Evolutionary conservation across 1,140 invertebrate genomes (phyloP).

Genomic region (Rhizoglyphus robini): DNA sequence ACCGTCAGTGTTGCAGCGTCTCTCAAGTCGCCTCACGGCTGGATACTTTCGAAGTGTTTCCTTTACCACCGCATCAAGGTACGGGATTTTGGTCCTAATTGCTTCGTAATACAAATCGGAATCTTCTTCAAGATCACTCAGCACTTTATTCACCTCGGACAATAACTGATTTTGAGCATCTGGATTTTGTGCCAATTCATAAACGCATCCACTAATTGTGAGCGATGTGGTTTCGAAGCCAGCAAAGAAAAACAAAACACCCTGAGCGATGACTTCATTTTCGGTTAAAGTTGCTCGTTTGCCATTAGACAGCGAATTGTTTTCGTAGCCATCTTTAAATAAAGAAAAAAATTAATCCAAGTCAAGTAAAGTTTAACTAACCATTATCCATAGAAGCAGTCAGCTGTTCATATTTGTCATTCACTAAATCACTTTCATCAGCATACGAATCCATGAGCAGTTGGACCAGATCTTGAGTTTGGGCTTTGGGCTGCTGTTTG

Average conservation of each 20-base stretch:
- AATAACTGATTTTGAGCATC: too few species aligned
- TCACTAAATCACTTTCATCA: not conserved
- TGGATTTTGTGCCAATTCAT: too few species aligned
- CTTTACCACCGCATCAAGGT: constrained; percentile 65
- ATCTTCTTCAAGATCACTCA: too few species aligned
- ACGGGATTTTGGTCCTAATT: constrained; percentile 53
- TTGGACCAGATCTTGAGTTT: not conserved
- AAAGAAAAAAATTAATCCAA: not conserved
- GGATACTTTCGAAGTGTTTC: constrained; percentile 69
- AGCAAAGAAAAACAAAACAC: too few species aligned
- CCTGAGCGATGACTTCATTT: not conserved
- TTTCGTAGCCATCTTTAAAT: not conserved
- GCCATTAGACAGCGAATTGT: not conserved
- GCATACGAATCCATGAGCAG: not conserved
- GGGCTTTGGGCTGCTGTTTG: not conserved
- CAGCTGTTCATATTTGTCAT: not conserved
- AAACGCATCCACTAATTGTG: too few species aligned
- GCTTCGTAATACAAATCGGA: not conserved
- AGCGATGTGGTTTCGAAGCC: too few species aligned
- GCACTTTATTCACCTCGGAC: too few species aligned
- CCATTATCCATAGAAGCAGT: not conserved
- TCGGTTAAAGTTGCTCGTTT: not conserved
- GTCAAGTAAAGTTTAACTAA: not conserved
- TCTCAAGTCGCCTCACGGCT: constrained; percentile 62
- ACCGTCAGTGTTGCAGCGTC: constrained; percentile 53